These are phyloP conservation scores for Ophion obscuratus DNA, from an alignment of 2,888 invertebrate genomes.

Conservation along the genomic window DNA sequence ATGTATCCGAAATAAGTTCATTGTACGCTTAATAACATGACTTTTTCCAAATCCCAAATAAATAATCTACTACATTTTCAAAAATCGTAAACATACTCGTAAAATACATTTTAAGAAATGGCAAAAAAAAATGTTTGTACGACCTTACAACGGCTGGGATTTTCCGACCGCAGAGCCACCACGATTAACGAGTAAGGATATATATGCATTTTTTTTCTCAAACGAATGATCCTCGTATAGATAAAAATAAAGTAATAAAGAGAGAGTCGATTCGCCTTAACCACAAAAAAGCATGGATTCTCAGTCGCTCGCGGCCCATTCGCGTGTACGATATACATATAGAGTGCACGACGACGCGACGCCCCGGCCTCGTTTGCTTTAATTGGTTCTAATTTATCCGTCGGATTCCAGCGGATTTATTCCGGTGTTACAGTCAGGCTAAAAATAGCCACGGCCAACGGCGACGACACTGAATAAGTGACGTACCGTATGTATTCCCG, in stretches of 20 bases:
- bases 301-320: not conserved
- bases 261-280: not conserved
- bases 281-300: conserved; percentile 4
- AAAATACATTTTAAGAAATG: not conserved
- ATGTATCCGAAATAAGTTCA: no score
- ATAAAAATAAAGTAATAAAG: not conserved
- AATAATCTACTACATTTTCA: no score
- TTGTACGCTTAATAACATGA: no score
- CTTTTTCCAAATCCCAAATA: no score
- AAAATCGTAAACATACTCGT: no score
- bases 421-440: conserved; percentile 72
- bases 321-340: conserved; percentile 22
- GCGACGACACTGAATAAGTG: conserved; percentile 68
- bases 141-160: not conserved
- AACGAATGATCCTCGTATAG: not conserved
- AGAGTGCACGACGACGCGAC: conserved; percentile 56
- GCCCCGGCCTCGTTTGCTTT: conserved; percentile 72
- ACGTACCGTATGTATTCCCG: conserved; percentile 53
- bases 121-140: not conserved
- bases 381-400: conserved; percentile 80
- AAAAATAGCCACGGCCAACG: conserved; percentile 74
- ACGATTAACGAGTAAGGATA: not conserved
- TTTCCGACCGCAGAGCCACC: not conserved
- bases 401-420: conserved; percentile 79
- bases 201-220: not conserved